A percentile compares a stretch with the other conserved stretches of the same genome.
Evolutionary conservation across 2,113 vertebrate genomes (phyloP).

Genomic region (Cervus canadensis): DNA sequence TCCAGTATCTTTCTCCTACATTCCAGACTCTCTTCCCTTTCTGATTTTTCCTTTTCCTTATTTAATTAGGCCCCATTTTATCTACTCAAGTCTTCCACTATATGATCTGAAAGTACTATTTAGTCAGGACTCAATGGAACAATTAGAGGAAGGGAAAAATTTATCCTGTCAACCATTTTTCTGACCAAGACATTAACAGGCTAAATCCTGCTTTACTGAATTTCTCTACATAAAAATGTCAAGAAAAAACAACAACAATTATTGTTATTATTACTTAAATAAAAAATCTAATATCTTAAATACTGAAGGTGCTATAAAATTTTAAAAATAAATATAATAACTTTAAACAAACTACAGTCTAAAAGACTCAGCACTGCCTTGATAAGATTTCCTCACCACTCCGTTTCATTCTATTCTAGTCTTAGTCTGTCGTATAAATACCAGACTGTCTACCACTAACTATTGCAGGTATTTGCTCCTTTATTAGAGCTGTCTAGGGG

Average conservation of each 20-base stretch:
- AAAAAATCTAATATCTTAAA: slow-evolving; percentile 17
- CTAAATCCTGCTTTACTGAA: neutral
- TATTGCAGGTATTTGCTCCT: slow-evolving; percentile 31
- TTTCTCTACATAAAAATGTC: neutral
- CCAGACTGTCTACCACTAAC: slow-evolving; percentile 29
- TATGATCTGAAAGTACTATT: neutral
- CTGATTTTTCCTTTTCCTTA: neutral
- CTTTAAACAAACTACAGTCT: neutral
- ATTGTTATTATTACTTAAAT: neutral
- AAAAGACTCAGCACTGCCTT: neutral
- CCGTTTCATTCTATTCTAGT: slow-evolving; percentile 33
- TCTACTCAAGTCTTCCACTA: neutral
- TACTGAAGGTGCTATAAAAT: neutral
- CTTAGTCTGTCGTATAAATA: slow-evolving; percentile 20
- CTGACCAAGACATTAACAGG: neutral
- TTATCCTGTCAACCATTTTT: neutral
- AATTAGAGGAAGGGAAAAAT: neutral
- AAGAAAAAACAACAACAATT: neutral
- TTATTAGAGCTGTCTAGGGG: slow-evolving; percentile 42
- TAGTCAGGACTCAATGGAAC: neutral
- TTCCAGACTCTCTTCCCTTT: neutral
- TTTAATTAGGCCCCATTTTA: neutral
- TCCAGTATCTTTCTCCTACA: neutral
- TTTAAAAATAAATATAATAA: neutral
- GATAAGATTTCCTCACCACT: neutral